Evolutionary conservation across 2,797 vertebrate genomes (phyloP).

Genomic region (Morelia viridis): DNA sequence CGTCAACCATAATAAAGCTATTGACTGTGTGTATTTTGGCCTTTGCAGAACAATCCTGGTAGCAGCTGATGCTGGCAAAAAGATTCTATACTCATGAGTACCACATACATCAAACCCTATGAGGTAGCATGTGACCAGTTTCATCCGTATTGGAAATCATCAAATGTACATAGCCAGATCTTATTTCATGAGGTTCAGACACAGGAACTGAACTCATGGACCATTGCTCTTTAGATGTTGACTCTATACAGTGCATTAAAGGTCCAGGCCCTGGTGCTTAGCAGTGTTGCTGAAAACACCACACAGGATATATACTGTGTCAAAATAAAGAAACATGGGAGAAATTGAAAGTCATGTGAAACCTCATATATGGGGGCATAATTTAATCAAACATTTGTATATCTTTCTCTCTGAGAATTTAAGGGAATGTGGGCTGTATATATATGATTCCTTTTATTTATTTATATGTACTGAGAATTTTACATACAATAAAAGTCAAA

Average conservation of each 20-base stretch:
- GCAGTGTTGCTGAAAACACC: neutral
- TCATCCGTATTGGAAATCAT: neutral
- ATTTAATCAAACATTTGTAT: neutral
- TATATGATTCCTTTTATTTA: too few relatives aligned
- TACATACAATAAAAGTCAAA: neutral
- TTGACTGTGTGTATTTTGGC: neutral
- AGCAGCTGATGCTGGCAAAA: neutral
- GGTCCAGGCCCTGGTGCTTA: neutral
- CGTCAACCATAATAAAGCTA: neutral
- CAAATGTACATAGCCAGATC: neutral
- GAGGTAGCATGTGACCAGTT: neutral
- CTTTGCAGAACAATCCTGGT: neutral
- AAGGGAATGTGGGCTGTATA: neutral
- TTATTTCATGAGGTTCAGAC: neutral
- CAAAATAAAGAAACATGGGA: neutral
- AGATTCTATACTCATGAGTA: neutral
- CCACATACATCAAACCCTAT: neutral
- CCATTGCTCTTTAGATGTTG: neutral
- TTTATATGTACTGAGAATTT: neutral
- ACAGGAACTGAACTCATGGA: neutral
- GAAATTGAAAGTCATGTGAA: too few relatives aligned
- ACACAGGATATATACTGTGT: neutral
- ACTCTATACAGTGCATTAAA: neutral
- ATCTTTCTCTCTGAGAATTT: neutral
- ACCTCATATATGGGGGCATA: too few relatives aligned